A percentile compares a stretch with the other conserved stretches of the same genome.
phyloP scores from a whole-genome alignment of 2,888 invertebrate species.

The Xylota sylvarum region DNA sequence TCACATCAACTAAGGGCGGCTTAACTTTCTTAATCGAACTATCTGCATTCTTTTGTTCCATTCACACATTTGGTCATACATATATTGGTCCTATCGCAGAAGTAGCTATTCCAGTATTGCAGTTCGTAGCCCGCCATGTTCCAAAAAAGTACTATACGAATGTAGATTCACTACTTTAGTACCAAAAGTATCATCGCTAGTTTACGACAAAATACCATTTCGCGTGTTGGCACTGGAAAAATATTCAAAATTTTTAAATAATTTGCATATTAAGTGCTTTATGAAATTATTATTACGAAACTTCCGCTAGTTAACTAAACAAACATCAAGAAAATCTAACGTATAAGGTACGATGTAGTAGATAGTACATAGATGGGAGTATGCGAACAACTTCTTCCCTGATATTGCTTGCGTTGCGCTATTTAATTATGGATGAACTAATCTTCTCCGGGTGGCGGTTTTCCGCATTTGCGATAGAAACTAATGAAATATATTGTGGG shows the following conservation, averaged over 20 bases:
- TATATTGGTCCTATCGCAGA: too few relatives aligned
- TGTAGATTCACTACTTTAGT: too few relatives aligned
- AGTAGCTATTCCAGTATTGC: too few relatives aligned
- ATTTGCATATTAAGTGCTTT: slow-evolving; percentile 76
- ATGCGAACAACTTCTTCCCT: not conserved
- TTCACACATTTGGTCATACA: too few relatives aligned
- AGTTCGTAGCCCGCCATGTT: too few relatives aligned
- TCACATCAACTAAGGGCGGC: too few relatives aligned
- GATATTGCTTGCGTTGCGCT: slow-evolving; percentile 13
- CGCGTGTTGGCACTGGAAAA: not conserved
- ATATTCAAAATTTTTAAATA: slow-evolving; percentile 61
- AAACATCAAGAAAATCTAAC: slow-evolving; percentile 51
- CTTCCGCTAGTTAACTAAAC: slow-evolving; percentile 65
- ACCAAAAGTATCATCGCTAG: too few relatives aligned
- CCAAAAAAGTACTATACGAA: too few relatives aligned
- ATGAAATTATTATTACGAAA: slow-evolving; percentile 74
- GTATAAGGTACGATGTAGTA: not conserved
- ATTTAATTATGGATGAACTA: slow-evolving; percentile 69
- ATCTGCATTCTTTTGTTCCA: too few relatives aligned
- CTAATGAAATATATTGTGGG: slow-evolving; percentile 17
- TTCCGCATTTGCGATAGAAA: slow-evolving; percentile 17
- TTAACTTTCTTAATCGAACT: too few relatives aligned
- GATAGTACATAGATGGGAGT: not conserved
- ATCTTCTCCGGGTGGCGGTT: slow-evolving; percentile 33
- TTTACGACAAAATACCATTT: slow-evolving; percentile 7